phyloP scores from a whole-genome alignment of 1,140 invertebrate species.

The Parasteatoda tepidariorum region DNA sequence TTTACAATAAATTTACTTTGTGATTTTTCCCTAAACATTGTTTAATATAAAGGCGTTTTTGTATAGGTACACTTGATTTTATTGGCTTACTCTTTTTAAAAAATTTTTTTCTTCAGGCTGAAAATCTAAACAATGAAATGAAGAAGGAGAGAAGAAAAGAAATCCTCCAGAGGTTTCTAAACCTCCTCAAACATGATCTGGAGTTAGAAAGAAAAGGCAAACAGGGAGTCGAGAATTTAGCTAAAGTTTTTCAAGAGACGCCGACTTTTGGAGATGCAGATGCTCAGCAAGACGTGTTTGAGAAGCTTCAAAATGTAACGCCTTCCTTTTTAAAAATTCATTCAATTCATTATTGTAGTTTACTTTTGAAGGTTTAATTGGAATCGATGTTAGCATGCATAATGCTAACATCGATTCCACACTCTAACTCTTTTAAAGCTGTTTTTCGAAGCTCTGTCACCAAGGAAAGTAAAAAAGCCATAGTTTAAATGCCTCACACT shows the following conservation, averaged over 20 bases:
- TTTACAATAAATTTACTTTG: too few species aligned
- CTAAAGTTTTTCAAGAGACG: slow-evolving; percentile 90
- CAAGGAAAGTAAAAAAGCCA: too few species aligned
- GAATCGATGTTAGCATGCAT: too few species aligned
- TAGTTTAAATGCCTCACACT: too few species aligned
- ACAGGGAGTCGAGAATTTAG: slow-evolving; percentile 86
- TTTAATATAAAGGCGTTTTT: neutral
- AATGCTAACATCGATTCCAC: too few species aligned
- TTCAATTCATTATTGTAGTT: too few species aligned
- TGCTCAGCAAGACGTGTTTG: slow-evolving; percentile 89
- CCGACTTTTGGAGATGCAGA: slow-evolving; percentile 89
- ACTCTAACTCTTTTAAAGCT: too few species aligned
- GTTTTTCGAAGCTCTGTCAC: too few species aligned
- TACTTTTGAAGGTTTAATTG: too few species aligned
- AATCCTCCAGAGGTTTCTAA: slow-evolving; percentile 80
- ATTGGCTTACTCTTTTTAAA: neutral
- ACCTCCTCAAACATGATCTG: slow-evolving; percentile 85
- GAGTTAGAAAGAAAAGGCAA: slow-evolving; percentile 86
- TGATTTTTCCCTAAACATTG: too few species aligned
- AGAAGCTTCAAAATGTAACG: slow-evolving; percentile 90
- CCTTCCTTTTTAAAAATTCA: too few species aligned
- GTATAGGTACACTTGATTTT: neutral
- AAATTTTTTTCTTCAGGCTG: slow-evolving; percentile 75
- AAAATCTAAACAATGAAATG: slow-evolving; percentile 93
- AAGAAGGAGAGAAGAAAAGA: slow-evolving; percentile 88